A percentile compares a stretch with the other conserved stretches of the same genome.
These are phyloP conservation scores for Eucriotettix oculatus DNA, from an alignment of 2,888 invertebrate species.

Conservation along the genomic window DNA sequence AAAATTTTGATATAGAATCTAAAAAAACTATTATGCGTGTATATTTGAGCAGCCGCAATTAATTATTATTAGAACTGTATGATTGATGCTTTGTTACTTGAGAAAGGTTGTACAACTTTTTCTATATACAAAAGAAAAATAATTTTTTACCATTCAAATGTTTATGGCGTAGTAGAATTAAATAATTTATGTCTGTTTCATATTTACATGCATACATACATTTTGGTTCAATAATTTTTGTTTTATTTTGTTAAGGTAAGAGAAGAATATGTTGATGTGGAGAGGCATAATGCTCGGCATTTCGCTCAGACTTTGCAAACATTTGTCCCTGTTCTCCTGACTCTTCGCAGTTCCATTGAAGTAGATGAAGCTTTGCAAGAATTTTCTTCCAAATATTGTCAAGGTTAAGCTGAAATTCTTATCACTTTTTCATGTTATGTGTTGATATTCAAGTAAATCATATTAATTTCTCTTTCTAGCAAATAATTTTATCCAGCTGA, in stretches of 20 bases:
- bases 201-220: no score
- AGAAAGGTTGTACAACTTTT: no score
- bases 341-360: constrained; percentile 65
- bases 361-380: constrained; percentile 83
- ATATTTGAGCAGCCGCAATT: no score
- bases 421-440: neutral
- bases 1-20: no score
- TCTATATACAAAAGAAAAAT: no score
- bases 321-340: constrained; percentile 57
- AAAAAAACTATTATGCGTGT: no score
- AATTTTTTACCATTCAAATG: no score
- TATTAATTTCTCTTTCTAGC: neutral
- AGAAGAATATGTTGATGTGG: constrained; percentile 64
- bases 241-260: constrained; percentile 19
- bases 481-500: neutral
- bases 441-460: neutral
- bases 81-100: no score
- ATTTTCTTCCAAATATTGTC: constrained; percentile 81
- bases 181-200: no score
- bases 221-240: neutral
- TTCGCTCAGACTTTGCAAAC: constrained; percentile 62
- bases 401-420: constrained; percentile 32
- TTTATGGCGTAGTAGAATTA: no score
- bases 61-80: no score
- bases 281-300: constrained; percentile 70